Evolutionary conservation across 2,797 vertebrate species (phyloP), one percentile per base, ranked within the genome.

Genomic region (Otus scops): DNA sequence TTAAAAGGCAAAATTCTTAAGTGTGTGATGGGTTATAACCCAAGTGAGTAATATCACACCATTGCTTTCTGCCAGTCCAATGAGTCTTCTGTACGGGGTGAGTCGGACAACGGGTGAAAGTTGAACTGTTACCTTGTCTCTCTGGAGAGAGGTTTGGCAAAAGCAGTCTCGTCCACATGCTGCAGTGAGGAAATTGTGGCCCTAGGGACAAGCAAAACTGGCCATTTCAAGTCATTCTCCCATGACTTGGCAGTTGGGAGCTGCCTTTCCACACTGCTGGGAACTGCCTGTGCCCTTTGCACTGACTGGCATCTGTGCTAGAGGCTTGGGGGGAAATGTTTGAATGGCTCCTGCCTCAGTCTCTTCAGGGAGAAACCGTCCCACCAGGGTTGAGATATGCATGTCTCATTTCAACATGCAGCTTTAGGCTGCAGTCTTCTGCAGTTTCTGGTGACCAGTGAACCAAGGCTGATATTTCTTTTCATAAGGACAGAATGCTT

Each of bases 111-210:
- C 0, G 28, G 51, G 53, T 69, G 26, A 65, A 88, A 91, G 65
- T 53, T 94, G 79, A 96, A 61, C 63, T 59, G 30, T 89, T 90
- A 89, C 86, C 71, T 91, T 83, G 32, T 69, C 60, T 78, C 94
- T 78, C 65, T 41, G 24, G 79, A 91, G 82, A 76, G 85, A 57
- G 9, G 12, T 88, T 92, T 88, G 87, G 73, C 45, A 81, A 81
- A 85, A 81, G 30, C 54, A 63, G 28, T n/a, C 73, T 63, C 2
- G 2, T 73, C 56, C 50, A 38, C 47, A 53, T 68, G 51, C 83
- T 76, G 45, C 60, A 89, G 77, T 95, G 91, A 92, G 56, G 95
- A 86, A 95, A 96, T 10, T 26, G 22, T 92, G 74, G 60, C 86
- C 84, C 75, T 51, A 43, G 94, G 90, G 95, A 91, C 78, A 75